These are phyloP conservation scores for Hemicordylus capensis DNA, from an alignment of 2,113 vertebrate species.

Conservation along the genomic window DNA sequence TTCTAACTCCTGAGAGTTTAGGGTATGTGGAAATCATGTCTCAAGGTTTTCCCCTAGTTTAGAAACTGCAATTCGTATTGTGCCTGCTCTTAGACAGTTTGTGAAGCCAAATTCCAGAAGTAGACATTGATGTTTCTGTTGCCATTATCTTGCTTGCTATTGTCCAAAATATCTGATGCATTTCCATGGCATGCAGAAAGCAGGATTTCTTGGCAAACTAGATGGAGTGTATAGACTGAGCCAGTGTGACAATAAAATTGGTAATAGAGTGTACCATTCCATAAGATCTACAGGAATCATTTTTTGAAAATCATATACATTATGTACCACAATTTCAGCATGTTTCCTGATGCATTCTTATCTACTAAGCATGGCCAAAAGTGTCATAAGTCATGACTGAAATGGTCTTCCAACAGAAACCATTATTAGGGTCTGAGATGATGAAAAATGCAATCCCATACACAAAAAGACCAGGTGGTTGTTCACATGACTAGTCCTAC, in stretches of 20 bases:
- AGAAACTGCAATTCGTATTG: not conserved
- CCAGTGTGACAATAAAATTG: not conserved
- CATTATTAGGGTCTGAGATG: not conserved
- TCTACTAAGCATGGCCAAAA: not conserved
- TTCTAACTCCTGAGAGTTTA: conserved; percentile 2
- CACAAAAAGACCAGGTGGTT: too few relatives aligned
- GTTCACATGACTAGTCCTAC: too few relatives aligned
- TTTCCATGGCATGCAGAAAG: not conserved
- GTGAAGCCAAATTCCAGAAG: not conserved
- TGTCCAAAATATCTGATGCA: not conserved
- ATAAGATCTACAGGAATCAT: not conserved
- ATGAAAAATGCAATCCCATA: too few relatives aligned
- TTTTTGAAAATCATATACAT: not conserved
- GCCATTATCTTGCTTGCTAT: not conserved
- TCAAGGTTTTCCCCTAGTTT: not conserved
- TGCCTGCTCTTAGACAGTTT: not conserved
- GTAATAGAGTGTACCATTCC: not conserved
- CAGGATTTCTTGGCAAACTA: not conserved
- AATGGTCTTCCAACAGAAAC: not conserved
- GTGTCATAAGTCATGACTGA: not conserved
- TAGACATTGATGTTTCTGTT: not conserved
- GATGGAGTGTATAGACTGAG: not conserved
- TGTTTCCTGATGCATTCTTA: not conserved
- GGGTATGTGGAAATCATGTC: not conserved
- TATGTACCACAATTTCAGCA: too few relatives aligned